These are phyloP conservation scores for Cylindroiulus punctatus DNA, from an alignment of 2,888 invertebrate species.

Conservation along the genomic window DNA sequence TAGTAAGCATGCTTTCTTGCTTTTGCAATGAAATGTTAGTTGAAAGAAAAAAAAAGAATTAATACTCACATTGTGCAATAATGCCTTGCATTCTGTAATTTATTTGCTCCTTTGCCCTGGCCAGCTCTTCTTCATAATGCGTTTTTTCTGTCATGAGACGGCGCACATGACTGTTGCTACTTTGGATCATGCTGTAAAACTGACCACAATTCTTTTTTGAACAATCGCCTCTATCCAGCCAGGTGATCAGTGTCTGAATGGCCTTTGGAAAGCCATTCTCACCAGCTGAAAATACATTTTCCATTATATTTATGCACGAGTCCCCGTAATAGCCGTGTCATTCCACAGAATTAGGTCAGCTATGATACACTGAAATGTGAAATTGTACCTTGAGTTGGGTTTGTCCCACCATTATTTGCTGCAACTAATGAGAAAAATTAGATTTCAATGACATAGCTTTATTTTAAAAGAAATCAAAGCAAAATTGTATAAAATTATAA, in stretches of 20 bases:
- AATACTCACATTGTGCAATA: conserved; percentile 88
- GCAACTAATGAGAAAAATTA: not conserved
- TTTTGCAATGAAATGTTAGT: not conserved
- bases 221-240: conserved; percentile 95
- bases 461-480: not conserved
- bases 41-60: not conserved
- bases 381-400: not conserved
- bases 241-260: conserved; percentile 84
- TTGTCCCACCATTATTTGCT: conserved; percentile 32
- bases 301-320: not conserved
- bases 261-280: conserved; percentile 70
- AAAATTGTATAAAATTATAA: conserved; percentile 48
- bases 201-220: conserved; percentile 88
- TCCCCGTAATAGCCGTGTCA: no score
- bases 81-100: conserved; percentile 86
- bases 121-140: conserved; percentile 87
- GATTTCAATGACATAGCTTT: not conserved
- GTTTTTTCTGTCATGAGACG: conserved; percentile 85
- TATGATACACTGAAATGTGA: not conserved
- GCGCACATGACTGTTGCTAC: conserved; percentile 90
- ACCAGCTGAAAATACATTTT: not conserved
- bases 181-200: conserved; percentile 96
- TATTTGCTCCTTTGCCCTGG: conserved; percentile 83
- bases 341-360: no score
- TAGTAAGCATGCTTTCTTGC: no score